A percentile compares a stretch with the other conserved stretches of the same genome.
phyloP scores from a whole-genome alignment of 2,797 vertebrate genomes.

The Momotus momota region DNA sequence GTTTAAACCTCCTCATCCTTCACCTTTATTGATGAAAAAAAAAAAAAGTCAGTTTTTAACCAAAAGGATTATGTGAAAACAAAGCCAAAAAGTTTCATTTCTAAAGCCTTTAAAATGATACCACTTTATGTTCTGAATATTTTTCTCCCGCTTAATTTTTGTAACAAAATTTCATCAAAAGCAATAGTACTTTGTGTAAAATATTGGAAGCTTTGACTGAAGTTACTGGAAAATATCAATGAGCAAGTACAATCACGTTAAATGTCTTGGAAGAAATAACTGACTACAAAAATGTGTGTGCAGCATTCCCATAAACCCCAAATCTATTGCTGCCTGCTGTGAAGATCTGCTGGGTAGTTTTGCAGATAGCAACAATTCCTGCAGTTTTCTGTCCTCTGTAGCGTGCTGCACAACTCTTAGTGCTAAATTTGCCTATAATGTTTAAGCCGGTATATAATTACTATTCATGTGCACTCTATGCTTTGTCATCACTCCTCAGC shows the following conservation, averaged over 20 bases:
- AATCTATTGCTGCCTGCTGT: not conserved
- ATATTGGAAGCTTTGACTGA: not conserved
- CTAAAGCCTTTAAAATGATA: not conserved
- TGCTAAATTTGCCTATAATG: not conserved
- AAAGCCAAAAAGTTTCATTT: not conserved
- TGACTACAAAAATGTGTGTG: not conserved
- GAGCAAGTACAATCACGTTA: not conserved
- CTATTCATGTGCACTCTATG: not conserved
- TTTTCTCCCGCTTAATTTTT: not conserved
- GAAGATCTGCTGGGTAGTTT: not conserved
- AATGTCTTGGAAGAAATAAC: not conserved
- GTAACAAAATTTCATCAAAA: not conserved
- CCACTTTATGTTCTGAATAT: not conserved
- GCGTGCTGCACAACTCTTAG: not conserved
- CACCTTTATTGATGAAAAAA: not conserved
- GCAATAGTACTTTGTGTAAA: not conserved
- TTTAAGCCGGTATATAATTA: not conserved
- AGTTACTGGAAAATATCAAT: not conserved
- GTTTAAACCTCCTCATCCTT: not conserved
- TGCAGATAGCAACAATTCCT: not conserved
- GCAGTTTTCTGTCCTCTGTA: not conserved
- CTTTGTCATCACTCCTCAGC: constrained; percentile 22
- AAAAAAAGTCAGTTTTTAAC: not conserved
- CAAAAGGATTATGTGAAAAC: not conserved
- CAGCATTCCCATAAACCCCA: not conserved